phyloP scores from a whole-genome alignment of 2,797 vertebrate species.

The Pangasius djambal region DNA sequence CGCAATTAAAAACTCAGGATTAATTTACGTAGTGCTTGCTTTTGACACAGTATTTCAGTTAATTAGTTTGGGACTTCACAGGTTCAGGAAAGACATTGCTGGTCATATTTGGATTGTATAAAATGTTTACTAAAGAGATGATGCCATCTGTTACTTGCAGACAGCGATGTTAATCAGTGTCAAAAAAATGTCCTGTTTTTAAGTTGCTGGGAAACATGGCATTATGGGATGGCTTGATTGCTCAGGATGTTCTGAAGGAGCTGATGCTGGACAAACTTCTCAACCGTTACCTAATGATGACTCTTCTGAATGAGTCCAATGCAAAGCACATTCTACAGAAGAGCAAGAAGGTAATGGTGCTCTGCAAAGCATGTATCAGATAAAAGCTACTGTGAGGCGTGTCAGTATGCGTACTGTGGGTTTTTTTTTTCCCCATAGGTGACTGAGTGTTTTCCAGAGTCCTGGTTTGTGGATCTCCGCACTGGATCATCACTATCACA shows the following conservation, averaged over 20 bases:
- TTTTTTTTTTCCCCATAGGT: constrained; percentile 71
- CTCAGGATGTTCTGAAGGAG: constrained; percentile 79
- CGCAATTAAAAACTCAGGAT: background rate
- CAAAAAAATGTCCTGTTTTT: constrained; percentile 43
- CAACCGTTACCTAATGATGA: constrained; percentile 87
- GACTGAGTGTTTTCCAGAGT: constrained; percentile 78
- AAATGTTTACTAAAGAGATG: background rate
- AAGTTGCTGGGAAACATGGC: constrained; percentile 86
- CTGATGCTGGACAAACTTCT: constrained; percentile 86
- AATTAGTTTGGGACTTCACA: background rate
- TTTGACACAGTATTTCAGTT: background rate
- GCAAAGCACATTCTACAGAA: constrained; percentile 66
- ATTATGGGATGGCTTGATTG: constrained; percentile 85
- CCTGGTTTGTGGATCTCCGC: constrained; percentile 80
- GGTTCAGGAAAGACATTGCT: background rate
- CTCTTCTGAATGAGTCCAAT: constrained; percentile 75
- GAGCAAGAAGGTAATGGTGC: constrained; percentile 78
- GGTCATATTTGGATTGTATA: background rate
- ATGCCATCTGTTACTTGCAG: background rate
- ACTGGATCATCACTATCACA: constrained; percentile 76
- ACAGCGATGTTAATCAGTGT: constrained; percentile 27
- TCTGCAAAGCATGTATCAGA: background rate
- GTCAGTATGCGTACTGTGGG: background rate
- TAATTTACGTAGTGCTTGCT: background rate
- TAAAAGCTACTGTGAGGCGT: background rate